Base-by-base conservation (phyloP, 2,888 invertebrate genomes). In the Creontiades dilutus region DNA sequence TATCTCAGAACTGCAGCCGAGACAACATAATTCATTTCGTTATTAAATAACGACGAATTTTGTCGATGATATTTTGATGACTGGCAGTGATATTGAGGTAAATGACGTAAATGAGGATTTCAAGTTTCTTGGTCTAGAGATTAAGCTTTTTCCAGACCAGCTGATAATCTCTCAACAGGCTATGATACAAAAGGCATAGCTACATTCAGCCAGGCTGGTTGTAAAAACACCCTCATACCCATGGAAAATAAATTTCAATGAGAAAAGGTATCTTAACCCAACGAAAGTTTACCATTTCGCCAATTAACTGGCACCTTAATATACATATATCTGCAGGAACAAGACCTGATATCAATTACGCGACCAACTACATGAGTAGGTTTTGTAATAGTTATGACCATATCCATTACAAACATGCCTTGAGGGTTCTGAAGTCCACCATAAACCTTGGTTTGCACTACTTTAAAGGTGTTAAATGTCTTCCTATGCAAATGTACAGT, bases 401-500 rank as follows among this genome's bases (percentile, higher is more conserved):
- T n/a, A 86, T 46, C 5, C 86, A 86, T 86, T 86, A 37, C n/a
- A 86, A 86, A 78, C 48, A 48, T 57, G 68, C 87, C 4, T 86
- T 90, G 61, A 28, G 86, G 28, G 55, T 91, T 14, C 19, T 90
- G 13, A 55, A 84, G 13, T 90, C 85, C 2, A 91, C 89, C 13
- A 46, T 28, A 11, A 57, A 88, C 68, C n/a, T 85, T 47, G 57
- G 81, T 19, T n/a, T 90, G 13, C 46, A 37, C 7, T 37, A 37
- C 37, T 2, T 4, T 0, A 57, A 23, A n/a, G 19, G 27, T 14
- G 28, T 19, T 48, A n/a, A 57, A 16, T 37, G 16, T 14, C 11
- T 7, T 52, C 47, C 78, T 27, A 37, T 91, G 11, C 48, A 84
- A 0, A 89, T 91, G 11, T 92, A 89, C 81, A 90, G 89, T 19